Percentiles rank a stretch among this genome's conserved stretches.
Conservation (phyloP, 1,140 invertebrate genomes). For the Aphaenogaster floridana region DNA sequence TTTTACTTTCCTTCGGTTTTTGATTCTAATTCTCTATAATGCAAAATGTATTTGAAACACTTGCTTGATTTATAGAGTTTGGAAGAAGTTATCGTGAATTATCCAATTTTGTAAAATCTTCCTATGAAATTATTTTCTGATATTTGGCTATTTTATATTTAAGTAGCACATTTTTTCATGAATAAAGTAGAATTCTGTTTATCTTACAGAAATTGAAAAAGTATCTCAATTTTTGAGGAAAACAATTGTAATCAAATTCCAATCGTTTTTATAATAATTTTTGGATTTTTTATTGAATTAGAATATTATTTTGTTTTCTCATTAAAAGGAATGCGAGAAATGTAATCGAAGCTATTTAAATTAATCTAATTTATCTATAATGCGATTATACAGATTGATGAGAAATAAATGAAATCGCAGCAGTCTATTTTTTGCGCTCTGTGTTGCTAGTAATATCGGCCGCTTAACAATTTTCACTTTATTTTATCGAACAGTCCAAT, state of each 20-base stretch:
- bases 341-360: neutral
- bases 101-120: too few species aligned
- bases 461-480: slow-evolving; percentile 16
- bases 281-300: neutral
- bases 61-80: neutral
- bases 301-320: neutral
- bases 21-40: neutral
- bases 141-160: neutral
- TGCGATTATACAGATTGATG: neutral
- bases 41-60: neutral
- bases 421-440: neutral
- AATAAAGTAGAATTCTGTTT: neutral
- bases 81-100: too few species aligned
- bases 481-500: neutral
- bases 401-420: neutral
- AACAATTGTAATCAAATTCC: neutral
- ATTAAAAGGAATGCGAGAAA: neutral
- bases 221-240: neutral
- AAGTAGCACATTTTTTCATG: neutral
- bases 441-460: neutral
- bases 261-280: neutral
- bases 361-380: neutral
- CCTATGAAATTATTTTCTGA: too few species aligned
- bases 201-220: neutral
- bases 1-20: neutral